These are phyloP conservation scores for Orientallactaga bullata DNA, from an alignment of 2,113 vertebrate species.

Conservation along the genomic window DNA sequence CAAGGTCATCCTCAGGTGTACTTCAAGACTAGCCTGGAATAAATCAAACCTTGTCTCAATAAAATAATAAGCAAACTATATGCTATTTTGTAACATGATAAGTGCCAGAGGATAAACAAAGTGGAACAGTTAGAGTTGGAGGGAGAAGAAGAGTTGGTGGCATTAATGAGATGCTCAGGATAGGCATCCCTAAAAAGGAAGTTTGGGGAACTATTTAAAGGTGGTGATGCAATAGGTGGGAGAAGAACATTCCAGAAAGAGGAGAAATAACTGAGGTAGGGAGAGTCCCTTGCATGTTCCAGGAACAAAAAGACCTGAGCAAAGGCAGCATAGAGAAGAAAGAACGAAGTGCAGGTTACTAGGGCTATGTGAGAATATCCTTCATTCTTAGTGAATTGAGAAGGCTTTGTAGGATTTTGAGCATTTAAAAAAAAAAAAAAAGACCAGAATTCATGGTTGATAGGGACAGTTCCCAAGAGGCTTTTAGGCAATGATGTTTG, in stretches of 20 bases:
- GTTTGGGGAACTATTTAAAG: background rate
- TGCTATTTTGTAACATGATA: conserved; percentile 31
- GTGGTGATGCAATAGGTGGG: background rate
- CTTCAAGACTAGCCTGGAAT: too few relatives aligned
- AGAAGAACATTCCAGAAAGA: background rate
- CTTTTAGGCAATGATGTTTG: too few relatives aligned
- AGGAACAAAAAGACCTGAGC: background rate
- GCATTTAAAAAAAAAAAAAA: too few relatives aligned
- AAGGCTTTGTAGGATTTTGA: too few relatives aligned
- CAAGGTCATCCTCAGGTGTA: too few relatives aligned
- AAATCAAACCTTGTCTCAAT: too few relatives aligned
- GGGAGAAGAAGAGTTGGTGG: background rate
- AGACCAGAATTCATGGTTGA: too few relatives aligned
- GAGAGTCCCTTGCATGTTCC: background rate
- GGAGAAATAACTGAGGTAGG: background rate
- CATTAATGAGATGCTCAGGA: background rate
- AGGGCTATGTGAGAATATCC: background rate
- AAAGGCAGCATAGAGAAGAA: background rate
- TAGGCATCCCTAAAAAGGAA: background rate
- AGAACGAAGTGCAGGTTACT: background rate
- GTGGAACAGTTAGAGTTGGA: background rate
- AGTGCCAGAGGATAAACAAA: background rate
- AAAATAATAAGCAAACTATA: background rate
- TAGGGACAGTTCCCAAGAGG: too few relatives aligned
- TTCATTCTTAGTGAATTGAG: too few relatives aligned